Percentiles rank a stretch among this genome's conserved stretches.
Evolutionary conservation across 2,888 invertebrate species (phyloP).

Genomic region (Eulithis prunata): DNA sequence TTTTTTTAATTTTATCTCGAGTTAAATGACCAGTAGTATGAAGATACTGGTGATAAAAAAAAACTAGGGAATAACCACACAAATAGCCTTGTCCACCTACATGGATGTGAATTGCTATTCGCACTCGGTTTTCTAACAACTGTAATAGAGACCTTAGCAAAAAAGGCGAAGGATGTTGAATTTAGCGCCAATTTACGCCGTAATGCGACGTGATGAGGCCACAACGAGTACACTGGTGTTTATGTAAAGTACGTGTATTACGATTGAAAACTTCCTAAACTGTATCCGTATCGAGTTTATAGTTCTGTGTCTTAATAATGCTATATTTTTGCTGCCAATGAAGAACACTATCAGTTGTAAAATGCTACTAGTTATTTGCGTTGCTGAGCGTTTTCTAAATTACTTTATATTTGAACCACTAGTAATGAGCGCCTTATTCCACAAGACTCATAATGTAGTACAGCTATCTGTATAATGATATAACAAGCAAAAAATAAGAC

Average conservation of each 20-base stretch:
- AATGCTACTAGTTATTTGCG: too few species aligned
- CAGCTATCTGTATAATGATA: slow-evolving; percentile 19
- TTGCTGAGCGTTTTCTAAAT: background rate
- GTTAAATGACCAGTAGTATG: background rate
- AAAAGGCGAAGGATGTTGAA: slow-evolving; percentile 56
- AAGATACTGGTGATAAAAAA: background rate
- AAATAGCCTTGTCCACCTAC: background rate
- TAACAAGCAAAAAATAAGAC: slow-evolving; percentile 34
- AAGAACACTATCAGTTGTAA: too few species aligned
- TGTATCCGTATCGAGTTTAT: slow-evolving; percentile 11
- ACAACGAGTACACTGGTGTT: slow-evolving; percentile 41
- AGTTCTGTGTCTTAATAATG: background rate
- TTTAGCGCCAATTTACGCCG: slow-evolving; percentile 67
- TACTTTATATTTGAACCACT: background rate
- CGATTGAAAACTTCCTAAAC: slow-evolving; percentile 26
- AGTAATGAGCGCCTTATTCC: background rate
- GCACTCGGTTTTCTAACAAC: slow-evolving; percentile 26
- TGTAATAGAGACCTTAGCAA: slow-evolving; percentile 30
- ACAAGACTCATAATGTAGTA: slow-evolving; percentile 4
- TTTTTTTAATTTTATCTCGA: background rate
- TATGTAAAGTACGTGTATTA: slow-evolving; percentile 46
- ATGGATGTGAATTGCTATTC: slow-evolving; percentile 15
- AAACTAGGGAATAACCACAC: slow-evolving; percentile 9
- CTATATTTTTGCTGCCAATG: background rate
- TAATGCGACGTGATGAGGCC: slow-evolving; percentile 63